Evolutionary conservation across 2,797 vertebrate genomes (phyloP).

Genomic region (Erpetoichthys calabaricus): DNA sequence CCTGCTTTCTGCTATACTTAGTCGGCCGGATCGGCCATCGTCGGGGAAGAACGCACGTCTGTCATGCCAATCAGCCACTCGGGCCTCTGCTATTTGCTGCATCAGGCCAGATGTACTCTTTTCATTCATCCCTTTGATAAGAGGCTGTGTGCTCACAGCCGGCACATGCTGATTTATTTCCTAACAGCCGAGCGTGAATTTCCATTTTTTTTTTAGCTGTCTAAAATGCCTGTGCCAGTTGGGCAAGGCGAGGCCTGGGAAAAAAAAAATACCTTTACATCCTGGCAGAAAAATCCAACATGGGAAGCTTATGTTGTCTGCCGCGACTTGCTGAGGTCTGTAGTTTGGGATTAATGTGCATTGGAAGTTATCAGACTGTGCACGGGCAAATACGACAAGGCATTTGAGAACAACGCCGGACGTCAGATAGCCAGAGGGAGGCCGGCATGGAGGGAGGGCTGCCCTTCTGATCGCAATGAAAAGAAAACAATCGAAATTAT

Average conservation of each 20-base stretch:
- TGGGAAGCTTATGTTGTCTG: constrained; percentile 35
- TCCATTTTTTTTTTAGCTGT: not conserved
- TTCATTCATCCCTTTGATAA: not conserved
- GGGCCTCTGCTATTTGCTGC: not conserved
- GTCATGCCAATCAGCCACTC: not conserved
- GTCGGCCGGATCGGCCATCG: not conserved
- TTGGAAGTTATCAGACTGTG: constrained; percentile 29
- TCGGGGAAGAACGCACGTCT: constrained; percentile 1
- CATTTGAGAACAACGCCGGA: constrained; percentile 1
- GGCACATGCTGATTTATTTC: not conserved
- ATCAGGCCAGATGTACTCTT: not conserved
- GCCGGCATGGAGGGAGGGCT: too few relatives aligned
- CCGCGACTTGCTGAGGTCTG: constrained; percentile 33
- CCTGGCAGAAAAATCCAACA: constrained; percentile 17
- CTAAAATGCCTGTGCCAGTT: constrained; percentile 11
- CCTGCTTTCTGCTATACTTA: constrained; percentile 6
- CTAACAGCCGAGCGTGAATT: constrained; percentile 1
- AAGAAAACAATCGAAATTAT: too few relatives aligned
- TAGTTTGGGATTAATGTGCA: constrained; percentile 32
- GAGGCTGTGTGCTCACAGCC: not conserved
- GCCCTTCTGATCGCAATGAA: too few relatives aligned
- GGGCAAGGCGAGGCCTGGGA: constrained; percentile 20
- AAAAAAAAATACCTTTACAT: not conserved
- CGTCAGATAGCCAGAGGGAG: too few relatives aligned
- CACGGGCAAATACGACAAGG: constrained; percentile 23